Base-by-base conservation (phyloP, 2,888 invertebrate species). In the Drosophila setosimentum region DNA sequence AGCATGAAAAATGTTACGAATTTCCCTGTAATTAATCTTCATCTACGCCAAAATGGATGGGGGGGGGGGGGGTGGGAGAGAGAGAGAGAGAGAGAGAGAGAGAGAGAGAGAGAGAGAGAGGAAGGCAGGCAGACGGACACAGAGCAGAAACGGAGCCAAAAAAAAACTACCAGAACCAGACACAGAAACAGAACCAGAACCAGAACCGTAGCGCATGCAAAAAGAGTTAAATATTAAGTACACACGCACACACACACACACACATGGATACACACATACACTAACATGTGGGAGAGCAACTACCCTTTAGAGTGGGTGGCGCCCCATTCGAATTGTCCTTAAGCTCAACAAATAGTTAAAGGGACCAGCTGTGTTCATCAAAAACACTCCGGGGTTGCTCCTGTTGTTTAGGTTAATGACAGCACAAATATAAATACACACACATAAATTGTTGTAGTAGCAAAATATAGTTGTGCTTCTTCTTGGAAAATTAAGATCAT, bases 1-100 rank as follows among this genome's bases (percentile, higher is more conserved):
- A 89, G 87, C 76, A 89, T 85, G 84, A 85, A 85, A 85, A 85
- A 85, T 85, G 89, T 87, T 89, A 87, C 77, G 87, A 89, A 85
- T 89, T 89, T 82, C 71, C 87, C 79, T 75, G 68, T 87, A 85
- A 85, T 85, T 85, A 85, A 85, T 85, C 89, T 85, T 85, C 87
- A 85, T 85, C 85, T 89, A 75, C 45, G 55, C 69, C 45, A 73
- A 77, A 77, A 70, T 60, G 78, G 59, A 65, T 42, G 55, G 21
- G 1, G 16, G 18, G 5, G n/a, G n/a, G 37, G 18, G 3, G 13
- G 13, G 33, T 67, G 67, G 76, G 55, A 69, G 62, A 58, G 35
- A 10, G n/a, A n/a, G n/a, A n/a, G n/a, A n/a, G n/a, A 21, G 5
- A 10, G 21, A 51, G 18, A 21, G 21, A 7, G 16, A 33, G 33